Conservation (phyloP, 2,888 invertebrate genomes). For the Rhimphoctona megacephalus region DNA sequence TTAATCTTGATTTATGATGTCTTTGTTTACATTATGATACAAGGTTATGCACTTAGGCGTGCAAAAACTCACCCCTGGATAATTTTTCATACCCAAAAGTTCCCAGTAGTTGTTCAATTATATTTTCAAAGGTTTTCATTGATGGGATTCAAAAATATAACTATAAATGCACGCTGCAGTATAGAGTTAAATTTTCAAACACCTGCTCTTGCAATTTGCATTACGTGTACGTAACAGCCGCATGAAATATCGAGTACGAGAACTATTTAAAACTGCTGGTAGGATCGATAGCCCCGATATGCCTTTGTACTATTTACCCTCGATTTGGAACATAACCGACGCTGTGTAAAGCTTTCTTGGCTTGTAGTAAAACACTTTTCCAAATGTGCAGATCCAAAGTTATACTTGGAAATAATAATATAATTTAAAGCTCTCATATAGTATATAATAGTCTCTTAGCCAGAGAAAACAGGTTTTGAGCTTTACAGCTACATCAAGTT, state of each 20-base stretch:
- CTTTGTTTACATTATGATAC: slow-evolving; percentile 31
- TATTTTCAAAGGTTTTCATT: neutral
- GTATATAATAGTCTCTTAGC: neutral
- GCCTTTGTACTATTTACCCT: slow-evolving; percentile 44
- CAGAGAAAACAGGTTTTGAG: neutral
- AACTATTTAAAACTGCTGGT: slow-evolving; percentile 60
- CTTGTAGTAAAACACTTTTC: neutral
- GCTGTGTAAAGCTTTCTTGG: slow-evolving; percentile 15
- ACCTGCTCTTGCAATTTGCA: slow-evolving; percentile 28
- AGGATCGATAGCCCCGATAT: slow-evolving; percentile 62
- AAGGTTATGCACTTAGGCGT: slow-evolving; percentile 3
- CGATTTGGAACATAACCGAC: slow-evolving; percentile 3
- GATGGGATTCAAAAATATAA: slow-evolving; percentile 6
- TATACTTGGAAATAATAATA: slow-evolving; percentile 43
- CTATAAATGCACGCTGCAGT: neutral
- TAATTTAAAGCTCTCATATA: neutral
- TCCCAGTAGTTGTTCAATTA: neutral
- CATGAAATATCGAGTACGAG: slow-evolving; percentile 57
- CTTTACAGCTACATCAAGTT: neutral
- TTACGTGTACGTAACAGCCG: slow-evolving; percentile 19
- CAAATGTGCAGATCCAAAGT: neutral
- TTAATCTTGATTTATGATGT: slow-evolving; percentile 47
- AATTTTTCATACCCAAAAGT: neutral
- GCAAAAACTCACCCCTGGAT: slow-evolving; percentile 4
- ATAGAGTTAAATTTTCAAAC: slow-evolving; percentile 25